Evolutionary conservation across 2,113 vertebrate genomes (phyloP).

Genomic region (Ptilonorhynchus violaceus): DNA sequence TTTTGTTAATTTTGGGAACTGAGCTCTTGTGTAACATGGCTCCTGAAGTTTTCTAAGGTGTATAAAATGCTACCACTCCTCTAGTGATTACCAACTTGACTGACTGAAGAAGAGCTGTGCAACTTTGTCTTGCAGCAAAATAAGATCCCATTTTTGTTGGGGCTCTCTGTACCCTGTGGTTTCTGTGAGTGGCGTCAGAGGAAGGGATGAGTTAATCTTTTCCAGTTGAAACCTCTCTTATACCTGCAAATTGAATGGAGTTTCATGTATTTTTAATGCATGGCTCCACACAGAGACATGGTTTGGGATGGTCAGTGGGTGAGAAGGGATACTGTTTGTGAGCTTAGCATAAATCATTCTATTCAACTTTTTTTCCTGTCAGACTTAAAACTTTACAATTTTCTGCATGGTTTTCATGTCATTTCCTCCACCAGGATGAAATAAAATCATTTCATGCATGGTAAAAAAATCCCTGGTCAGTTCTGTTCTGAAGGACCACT

Average conservation of each 20-base stretch:
- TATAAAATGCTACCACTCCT: background rate
- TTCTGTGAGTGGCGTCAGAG: background rate
- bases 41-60: background rate
- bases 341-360: conserved; percentile 11
- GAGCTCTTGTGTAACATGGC: background rate
- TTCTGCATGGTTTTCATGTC: background rate
- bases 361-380: background rate
- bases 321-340: background rate
- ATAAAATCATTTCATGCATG: conserved; percentile 19
- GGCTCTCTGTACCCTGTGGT: background rate
- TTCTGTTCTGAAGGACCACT: background rate
- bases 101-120: background rate
- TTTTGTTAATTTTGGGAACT: background rate
- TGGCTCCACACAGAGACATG: background rate
- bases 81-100: too few relatives aligned
- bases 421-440: background rate
- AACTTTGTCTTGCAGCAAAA: background rate
- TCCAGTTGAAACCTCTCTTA: background rate
- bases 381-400: conserved; percentile 5
- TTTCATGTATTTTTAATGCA: background rate
- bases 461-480: conserved; percentile 1
- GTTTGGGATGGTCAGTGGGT: conserved; percentile 3
- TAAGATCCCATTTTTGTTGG: background rate
- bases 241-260: background rate
- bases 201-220: background rate